Evolutionary conservation across 2,797 vertebrate genomes (phyloP).

Genomic region (Limosa lapponica): DNA sequence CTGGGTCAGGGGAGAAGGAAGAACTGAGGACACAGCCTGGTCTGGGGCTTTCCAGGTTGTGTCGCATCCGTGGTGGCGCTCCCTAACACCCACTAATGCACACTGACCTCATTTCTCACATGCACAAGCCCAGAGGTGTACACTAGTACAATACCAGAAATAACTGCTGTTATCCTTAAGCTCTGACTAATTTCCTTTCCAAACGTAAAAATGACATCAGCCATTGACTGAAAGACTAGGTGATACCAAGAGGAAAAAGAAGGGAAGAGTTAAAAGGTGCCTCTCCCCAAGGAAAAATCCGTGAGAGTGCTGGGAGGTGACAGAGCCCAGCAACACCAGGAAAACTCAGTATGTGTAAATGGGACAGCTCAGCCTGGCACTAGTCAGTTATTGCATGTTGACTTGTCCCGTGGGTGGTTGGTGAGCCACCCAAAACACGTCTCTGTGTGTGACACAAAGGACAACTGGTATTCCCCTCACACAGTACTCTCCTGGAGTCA

Average conservation of each 20-base stretch:
- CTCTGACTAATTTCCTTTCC: constrained; percentile 27
- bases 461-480: background rate
- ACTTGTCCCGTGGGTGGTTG: fast-evolving
- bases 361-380: background rate
- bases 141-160: background rate
- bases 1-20: background rate
- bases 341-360: fast-evolving
- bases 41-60: background rate
- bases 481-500: background rate
- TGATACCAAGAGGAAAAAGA: background rate
- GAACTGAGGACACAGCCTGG: background rate
- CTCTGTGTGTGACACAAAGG: background rate
- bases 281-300: fast-evolving
- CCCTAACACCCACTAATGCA: background rate
- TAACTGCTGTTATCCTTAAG: background rate
- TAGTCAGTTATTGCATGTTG: background rate
- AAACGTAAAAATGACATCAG: background rate
- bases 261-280: background rate
- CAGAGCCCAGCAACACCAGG: background rate
- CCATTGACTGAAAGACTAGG: background rate
- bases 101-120: background rate
- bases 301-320: background rate
- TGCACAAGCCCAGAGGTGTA: background rate
- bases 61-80: background rate
- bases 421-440: background rate